A percentile compares a stretch with the other conserved stretches of the same genome.
phyloP scores from a whole-genome alignment of 1,140 invertebrate genomes.

The Streblospio benedicti region DNA sequence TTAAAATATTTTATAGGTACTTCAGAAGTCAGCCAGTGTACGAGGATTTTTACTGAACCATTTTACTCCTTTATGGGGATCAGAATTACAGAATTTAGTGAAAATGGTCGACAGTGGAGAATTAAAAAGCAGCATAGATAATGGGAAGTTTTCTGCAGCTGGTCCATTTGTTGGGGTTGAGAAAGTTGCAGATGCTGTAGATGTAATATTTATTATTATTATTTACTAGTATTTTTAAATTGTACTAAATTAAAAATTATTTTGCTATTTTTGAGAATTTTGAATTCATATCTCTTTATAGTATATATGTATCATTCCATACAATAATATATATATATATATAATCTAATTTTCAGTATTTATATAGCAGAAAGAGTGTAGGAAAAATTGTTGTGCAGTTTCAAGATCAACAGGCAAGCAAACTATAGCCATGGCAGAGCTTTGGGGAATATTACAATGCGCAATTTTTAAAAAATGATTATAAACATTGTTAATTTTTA shows the following conservation, averaged over 20 bases:
- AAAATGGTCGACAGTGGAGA: constrained; percentile 24
- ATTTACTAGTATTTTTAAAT: no score
- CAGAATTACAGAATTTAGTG: constrained; percentile 25
- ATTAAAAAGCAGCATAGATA: constrained; percentile 28
- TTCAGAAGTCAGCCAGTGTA: constrained; percentile 35
- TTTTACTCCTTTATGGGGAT: constrained; percentile 18
- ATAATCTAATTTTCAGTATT: constrained; percentile 27
- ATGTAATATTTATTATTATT: constrained; percentile 21
- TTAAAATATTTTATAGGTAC: constrained; percentile 22
- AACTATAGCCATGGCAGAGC: no score
- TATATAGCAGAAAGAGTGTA: constrained; percentile 30
- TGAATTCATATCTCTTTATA: no score
- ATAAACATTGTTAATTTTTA: no score
- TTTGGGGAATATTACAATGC: no score
- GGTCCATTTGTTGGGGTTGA: constrained; percentile 34
- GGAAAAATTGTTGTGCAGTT: constrained; percentile 35
- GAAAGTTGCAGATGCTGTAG: constrained; percentile 31
- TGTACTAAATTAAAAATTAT: neutral
- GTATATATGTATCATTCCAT: neutral
- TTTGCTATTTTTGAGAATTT: no score
- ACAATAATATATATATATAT: neutral
- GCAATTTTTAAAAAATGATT: no score
- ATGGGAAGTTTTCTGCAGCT: constrained; percentile 19
- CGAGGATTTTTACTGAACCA: constrained; percentile 35
- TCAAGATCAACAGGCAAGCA: no score